Base-by-base conservation (phyloP, 2,888 invertebrate species). In the Baccha elongata region DNA sequence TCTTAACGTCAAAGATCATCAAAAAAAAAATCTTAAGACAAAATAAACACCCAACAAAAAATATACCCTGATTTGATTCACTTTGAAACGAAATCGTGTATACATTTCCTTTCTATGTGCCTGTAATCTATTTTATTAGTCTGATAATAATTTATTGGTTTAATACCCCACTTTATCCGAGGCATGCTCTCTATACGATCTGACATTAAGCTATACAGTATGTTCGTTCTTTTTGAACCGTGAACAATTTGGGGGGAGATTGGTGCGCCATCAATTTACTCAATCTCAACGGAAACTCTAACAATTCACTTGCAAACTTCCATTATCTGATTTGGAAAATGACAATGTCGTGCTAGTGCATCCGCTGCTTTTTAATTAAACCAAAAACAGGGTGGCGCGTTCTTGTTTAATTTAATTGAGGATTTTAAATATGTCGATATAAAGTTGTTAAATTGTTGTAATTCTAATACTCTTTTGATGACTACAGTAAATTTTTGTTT, bases 241-340 rank as follows among this genome's bases (percentile, higher is more conserved):
- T 60, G 48, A 64, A 64, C 44, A 62, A 40, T 76, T 55, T 46
- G 44, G 35, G 44, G 65, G 58, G 32, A 71, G 64, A 64, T 60
- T 32, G 21, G 37, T 55, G 40, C 15, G 32, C 46, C 48, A 74
- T 68, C 53, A 55, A 67, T 73, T 71, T 37, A 53, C 46, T 53
- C 42, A 46, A 74, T 62, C 48, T 62, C 68, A 62, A 74, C 74
- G 74, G 75, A 80, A 75, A 69, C 52, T 65, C 50, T 69, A 58
- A 64, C 75, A 71, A 75, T 69, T 75, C 58, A 55, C 58, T 69
- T 44, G 55, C 74, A 64, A 64, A 35, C 23, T 37, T 5, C 35
- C 15, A 52, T 46, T 75, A 75, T 75, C 69, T 58, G 64, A 69
- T 62, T 65, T 50, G 26, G 7, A 46, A 29, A 72, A 64, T 64